A percentile compares a stretch with the other conserved stretches of the same genome.
phyloP scores from a whole-genome alignment of 2,888 invertebrate species.

The Deilephila porcellus region DNA sequence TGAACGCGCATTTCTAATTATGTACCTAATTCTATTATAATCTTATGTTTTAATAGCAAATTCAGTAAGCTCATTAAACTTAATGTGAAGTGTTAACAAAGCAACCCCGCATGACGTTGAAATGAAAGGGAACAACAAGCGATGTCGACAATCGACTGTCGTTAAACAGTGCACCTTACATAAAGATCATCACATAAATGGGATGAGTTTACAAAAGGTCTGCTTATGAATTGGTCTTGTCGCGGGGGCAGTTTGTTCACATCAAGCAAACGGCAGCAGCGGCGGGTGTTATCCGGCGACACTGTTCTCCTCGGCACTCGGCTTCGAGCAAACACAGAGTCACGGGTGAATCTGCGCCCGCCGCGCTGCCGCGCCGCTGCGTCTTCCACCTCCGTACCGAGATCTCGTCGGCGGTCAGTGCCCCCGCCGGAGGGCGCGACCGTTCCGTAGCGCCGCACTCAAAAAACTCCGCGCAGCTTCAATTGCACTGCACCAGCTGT shows the following conservation, averaged over 20 bases:
- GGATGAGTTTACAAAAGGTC: no score
- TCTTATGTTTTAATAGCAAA: background rate
- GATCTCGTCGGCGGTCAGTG: constrained; percentile 68
- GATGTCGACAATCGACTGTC: background rate
- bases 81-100: background rate
- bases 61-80: background rate
- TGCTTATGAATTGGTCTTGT: no score
- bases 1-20: background rate
- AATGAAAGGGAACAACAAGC: no score
- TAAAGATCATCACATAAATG: no score
- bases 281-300: background rate
- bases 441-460: constrained; percentile 29
- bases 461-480: constrained; percentile 7
- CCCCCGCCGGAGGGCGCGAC: constrained; percentile 51
- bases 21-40: background rate
- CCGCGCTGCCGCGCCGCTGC: constrained; percentile 43
- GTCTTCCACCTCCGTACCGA: constrained; percentile 45
- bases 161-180: no score
- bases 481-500: constrained; percentile 3
- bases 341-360: constrained; percentile 40
- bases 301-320: background rate
- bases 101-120: no score
- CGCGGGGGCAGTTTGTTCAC: no score
- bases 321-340: constrained; percentile 30
- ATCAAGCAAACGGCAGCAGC: no score